Evolutionary conservation across 2,113 vertebrate genomes (phyloP), one percentile per base, ranked within the genome.

Genomic region (Okapia johnstoni): DNA sequence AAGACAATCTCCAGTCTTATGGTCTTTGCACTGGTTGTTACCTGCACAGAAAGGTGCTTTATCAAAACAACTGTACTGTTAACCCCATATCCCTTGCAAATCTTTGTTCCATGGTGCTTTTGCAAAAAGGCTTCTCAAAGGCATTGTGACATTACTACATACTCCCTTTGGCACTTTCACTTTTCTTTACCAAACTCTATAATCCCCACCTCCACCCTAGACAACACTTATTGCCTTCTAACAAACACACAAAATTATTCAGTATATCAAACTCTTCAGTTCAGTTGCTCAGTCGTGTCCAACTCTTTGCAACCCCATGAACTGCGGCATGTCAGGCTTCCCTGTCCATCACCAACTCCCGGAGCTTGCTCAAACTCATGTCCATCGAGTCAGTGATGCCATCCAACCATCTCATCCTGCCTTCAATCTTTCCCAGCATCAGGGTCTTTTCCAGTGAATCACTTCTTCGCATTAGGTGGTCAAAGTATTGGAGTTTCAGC

Each of bases 181-280:
- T 33, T 91, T 88, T 40, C 55, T 89, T 90, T 77, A 88, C 14
- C 58, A 79, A 33, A 57, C 28, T 86, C 26, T 52, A 12, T 52
- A 55, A 54, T 76, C 40, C 7, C 21, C 12, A 11, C 4, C 1
- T 12, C 43, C 9, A n/a, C 19, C 30, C 6, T 43, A 1, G 11
- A 77, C 23, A 55, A 54, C 30, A 80, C 11, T 26, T 73, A 84
- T 0, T 73, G 48, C 13, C 28, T 88, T 58, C 73, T 77, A 86
- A 50, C 19, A 79, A 89, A 85, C 40, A 52, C 79, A 96, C 6
- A 16, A 7, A 80, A 33, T 70, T 73, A 40, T 43, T 58, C 46
- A 28, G 36, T 61, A 55, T 87, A 43, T 76, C 61, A 86, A 85
- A 79, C 54, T 46, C 36, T 81, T 33, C 61, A 70, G 17, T 70